Conservation (phyloP, 2,113 vertebrate genomes). For the Galeopterus variegatus region DNA sequence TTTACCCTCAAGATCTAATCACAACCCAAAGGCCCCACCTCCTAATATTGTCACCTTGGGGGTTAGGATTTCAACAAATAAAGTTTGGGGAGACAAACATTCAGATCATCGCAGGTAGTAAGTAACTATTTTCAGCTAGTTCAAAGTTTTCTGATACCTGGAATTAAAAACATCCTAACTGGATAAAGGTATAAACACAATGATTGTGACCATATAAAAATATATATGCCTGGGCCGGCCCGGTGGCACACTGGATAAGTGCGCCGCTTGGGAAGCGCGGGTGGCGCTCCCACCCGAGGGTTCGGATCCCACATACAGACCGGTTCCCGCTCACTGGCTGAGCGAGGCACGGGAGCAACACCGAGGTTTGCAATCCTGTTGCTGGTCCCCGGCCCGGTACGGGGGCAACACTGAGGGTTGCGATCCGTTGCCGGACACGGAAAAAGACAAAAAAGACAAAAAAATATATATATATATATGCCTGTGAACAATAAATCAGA, state of each 20-base stretch:
- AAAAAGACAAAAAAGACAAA: too few relatives aligned
- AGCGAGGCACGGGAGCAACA: too few relatives aligned
- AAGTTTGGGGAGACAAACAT: neutral
- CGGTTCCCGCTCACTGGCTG: too few relatives aligned
- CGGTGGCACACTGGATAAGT: too few relatives aligned
- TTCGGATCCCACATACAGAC: too few relatives aligned
- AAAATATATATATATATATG: neutral
- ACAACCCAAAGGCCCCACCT: neutral
- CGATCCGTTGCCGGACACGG: too few relatives aligned
- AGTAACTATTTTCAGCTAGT: neutral
- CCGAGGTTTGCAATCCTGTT: too few relatives aligned
- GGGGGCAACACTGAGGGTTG: too few relatives aligned
- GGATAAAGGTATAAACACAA: neutral
- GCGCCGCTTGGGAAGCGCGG: too few relatives aligned
- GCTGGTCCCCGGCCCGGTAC: too few relatives aligned
- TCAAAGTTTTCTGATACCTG: neutral
- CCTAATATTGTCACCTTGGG: neutral
- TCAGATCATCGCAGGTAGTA: constrained; percentile 18
- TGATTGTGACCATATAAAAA: constrained; percentile 26
- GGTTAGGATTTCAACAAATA: neutral
- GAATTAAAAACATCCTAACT: constrained; percentile 14
- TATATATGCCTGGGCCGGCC: neutral
- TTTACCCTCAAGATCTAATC: neutral
- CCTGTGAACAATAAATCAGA: neutral
- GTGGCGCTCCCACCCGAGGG: too few relatives aligned